These are phyloP conservation scores for Gambusia yucatana DNA, from an alignment of 2,797 vertebrate species.

Conservation along the genomic window DNA sequence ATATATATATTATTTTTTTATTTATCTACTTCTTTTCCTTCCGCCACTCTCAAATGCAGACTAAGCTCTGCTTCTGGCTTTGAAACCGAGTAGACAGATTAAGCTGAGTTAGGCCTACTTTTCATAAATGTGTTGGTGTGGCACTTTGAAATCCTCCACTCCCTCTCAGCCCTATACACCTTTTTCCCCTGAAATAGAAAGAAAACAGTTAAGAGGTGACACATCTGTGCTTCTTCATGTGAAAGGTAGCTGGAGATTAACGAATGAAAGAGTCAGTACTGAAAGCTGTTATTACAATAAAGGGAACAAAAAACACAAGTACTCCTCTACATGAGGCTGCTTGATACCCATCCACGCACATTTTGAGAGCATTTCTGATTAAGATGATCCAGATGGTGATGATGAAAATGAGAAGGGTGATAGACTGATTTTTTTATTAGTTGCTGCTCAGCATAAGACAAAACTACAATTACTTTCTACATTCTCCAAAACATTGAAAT, in stretches of 20 bases:
- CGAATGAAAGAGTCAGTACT: slow-evolving; percentile 19
- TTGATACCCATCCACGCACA: neutral
- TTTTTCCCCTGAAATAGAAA: slow-evolving; percentile 29
- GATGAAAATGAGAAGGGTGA: slow-evolving; percentile 13
- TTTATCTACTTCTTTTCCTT: slow-evolving; percentile 39
- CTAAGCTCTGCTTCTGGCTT: slow-evolving; percentile 76
- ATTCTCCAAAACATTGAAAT: slow-evolving; percentile 19
- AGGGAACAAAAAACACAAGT: neutral
- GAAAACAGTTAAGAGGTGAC: slow-evolving; percentile 52
- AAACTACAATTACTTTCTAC: neutral
- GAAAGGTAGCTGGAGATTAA: slow-evolving; percentile 53
- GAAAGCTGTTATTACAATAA: slow-evolving; percentile 11
- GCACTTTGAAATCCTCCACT: slow-evolving; percentile 73
- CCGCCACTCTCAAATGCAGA: slow-evolving; percentile 61
- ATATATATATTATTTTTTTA: slow-evolving; percentile 64
- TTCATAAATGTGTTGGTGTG: slow-evolving; percentile 74
- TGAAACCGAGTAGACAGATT: slow-evolving; percentile 76
- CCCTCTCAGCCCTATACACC: neutral
- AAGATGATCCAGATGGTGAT: slow-evolving; percentile 14
- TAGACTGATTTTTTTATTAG: neutral
- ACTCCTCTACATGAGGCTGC: neutral
- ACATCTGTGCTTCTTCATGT: slow-evolving; percentile 44
- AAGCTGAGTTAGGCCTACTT: slow-evolving; percentile 76
- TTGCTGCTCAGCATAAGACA: slow-evolving; percentile 5
- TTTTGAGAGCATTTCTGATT: slow-evolving; percentile 8